Evolutionary conservation across 2,797 vertebrate genomes (phyloP), one percentile per base, ranked within the genome.

Genomic region (Cryptoprocta ferox): DNA sequence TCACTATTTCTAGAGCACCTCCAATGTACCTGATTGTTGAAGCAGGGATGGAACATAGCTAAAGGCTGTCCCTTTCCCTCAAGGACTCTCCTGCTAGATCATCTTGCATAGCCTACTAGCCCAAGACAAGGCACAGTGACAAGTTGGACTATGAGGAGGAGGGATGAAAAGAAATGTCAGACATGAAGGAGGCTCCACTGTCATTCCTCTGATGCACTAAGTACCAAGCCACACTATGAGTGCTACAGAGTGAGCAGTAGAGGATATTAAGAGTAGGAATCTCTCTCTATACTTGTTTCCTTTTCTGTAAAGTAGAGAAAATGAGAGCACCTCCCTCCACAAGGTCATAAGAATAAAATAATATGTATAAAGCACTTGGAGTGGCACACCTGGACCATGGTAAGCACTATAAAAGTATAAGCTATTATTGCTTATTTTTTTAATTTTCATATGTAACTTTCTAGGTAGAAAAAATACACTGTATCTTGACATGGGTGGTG

Each of bases 21-120:
- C 6, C 16, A 1, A 11, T 0, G 6, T 26, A 2, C 71, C 68
- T 45, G 24, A 24, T 7, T 4, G 3, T 6, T 15, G 30, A 75
- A 50, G n/a, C 14, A 39, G 50, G 28, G 48, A 56, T 30, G 35
- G 15, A 61, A 16, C 0, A 1, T 1, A 18, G 37, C n/a, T 37
- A 66, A 48, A 59, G 15, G 6, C 56, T 70, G 18, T 28, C 6
- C 19, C 10, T 24, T 63, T 32, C 70, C 68, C 42, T 53, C 26
- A 30, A 79, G 39, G 30, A 50, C 21, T 6, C 61, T 81, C 89
- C 11, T 18, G 5, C 4, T 3, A 16, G 12, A 19, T 6, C 24
- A 4, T 18, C 50, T 5, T 0, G 5, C 35, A 26, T 14, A 53
- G 56, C 65, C 76, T 11, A 1, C 48, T 11, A n/a, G 63, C 53